Conservation (phyloP, 1,140 invertebrate species). For the Oscheius sp. region DNA sequence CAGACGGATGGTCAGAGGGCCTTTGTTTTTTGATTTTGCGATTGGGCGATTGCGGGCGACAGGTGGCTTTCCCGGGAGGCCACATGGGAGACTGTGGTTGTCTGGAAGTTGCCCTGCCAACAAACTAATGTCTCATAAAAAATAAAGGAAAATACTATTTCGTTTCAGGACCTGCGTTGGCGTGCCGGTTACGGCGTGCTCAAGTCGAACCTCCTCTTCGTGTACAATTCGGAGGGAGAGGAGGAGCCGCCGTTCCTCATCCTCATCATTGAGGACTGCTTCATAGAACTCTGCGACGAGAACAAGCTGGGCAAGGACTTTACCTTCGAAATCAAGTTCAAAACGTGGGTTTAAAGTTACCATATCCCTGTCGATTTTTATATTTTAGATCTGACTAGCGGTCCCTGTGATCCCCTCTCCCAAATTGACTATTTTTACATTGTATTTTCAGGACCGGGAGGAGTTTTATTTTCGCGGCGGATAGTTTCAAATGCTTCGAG, state of each 20-base stretch:
- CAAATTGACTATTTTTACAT: neutral
- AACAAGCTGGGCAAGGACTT: conserved; percentile 41
- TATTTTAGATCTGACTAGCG: neutral
- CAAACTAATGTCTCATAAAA: too few relatives aligned
- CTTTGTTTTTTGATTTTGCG: too few relatives aligned
- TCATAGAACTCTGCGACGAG: conserved; percentile 42
- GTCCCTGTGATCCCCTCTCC: neutral
- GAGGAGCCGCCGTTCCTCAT: conserved; percentile 28
- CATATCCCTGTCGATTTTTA: neutral
- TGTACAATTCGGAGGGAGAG: conserved; percentile 25
- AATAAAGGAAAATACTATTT: neutral
- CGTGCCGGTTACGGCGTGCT: conserved; percentile 31
- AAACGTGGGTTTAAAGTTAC: conserved; percentile 35
- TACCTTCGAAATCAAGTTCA: conserved; percentile 42
- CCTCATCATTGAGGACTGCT: conserved; percentile 40
- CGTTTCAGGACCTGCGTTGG: conserved; percentile 39
- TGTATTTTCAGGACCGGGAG: conserved; percentile 39
- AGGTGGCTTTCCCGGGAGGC: too few relatives aligned
- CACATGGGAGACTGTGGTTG: too few relatives aligned
- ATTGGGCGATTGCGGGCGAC: too few relatives aligned
- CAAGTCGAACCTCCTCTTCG: conserved; percentile 42
- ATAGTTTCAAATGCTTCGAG: conserved; percentile 37
- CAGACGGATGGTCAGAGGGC: too few relatives aligned
- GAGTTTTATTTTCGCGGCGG: conserved; percentile 38
- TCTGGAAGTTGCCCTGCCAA: too few relatives aligned